Base-by-base conservation (phyloP, 1,140 invertebrate species). In the Drosophila mojavensis region DNA sequence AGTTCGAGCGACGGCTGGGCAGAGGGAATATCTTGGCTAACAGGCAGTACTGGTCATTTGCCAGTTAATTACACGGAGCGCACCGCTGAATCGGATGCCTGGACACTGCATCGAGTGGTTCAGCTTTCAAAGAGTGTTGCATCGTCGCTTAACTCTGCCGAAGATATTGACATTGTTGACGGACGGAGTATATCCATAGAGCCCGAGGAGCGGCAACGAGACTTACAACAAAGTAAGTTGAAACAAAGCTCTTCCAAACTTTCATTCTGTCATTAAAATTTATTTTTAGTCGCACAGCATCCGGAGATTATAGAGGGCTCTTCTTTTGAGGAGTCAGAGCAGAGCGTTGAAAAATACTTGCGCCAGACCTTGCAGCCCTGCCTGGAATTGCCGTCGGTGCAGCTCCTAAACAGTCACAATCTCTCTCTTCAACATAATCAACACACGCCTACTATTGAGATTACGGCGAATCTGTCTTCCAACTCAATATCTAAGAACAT, bases 11-110 rank as follows among this genome's bases (percentile, higher is more conserved):
- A 98, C 93, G 96, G 96, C 39, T 98, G 97, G 97, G 96, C 96
- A 1, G 95, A 96, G 88, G 97, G 97, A 24, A 96, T 95, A 26
- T 98, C 97, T 0, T 98, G 97, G 97, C 93, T 97, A 17, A 98
- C 97, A 9, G 97, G 97, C 28, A 94, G 94, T 60, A 94, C 94
- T 15, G 97, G 97, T 0, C 95, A 95, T 82, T 93, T 98, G 75
- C 97, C 97, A 0, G 94, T 95, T 50, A 96, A 96, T 82, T 97
- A 97, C 74, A 97, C 97, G 0, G 95, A 96, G 89, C 94, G 96
- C 41, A 96, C 96, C 1, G 95, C 97, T 0, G 97, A 98, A 88
- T 97, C 97, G 2, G 97, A 97, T 93, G 96, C 97, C 1, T 98
- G 97, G 97, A 98, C 97, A 4, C 89, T 98, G 33, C 97, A 98